Conservation (phyloP, 2,888 invertebrate species). For the Hemaris fuciformis region DNA sequence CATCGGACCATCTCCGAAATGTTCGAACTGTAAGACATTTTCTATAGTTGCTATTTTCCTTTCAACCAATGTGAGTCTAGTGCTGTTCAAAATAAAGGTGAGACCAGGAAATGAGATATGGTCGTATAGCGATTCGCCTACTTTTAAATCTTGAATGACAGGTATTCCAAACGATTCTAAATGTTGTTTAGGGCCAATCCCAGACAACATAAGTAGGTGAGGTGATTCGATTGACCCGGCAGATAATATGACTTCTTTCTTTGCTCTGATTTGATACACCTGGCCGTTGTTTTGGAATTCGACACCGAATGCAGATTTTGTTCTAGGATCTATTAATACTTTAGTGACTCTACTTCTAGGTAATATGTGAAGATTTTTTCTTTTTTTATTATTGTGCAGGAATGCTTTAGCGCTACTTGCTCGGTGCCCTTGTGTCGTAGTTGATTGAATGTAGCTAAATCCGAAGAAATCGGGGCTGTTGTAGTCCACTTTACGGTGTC, state of each 20-base stretch:
- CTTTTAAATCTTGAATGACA: constrained; percentile 82
- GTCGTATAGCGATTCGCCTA: constrained; percentile 86
- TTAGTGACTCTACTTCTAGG: constrained; percentile 79
- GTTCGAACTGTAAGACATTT: constrained; percentile 56
- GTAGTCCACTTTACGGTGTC: constrained; percentile 85
- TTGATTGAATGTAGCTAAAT: constrained; percentile 75
- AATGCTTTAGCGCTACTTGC: constrained; percentile 82
- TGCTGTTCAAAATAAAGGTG: constrained; percentile 75
- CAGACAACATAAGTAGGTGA: constrained; percentile 86
- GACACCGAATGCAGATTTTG: constrained; percentile 66
- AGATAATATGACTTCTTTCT: constrained; percentile 82
- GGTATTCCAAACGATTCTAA: constrained; percentile 81
- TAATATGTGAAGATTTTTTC: constrained; percentile 82
- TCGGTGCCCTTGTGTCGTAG: constrained; percentile 73
- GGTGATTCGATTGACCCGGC: constrained; percentile 91
- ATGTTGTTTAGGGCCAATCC: constrained; percentile 84
- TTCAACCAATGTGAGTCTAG: constrained; percentile 53
- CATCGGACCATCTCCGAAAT: constrained; percentile 76
- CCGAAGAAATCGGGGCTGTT: constrained; percentile 85
- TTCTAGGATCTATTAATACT: constrained; percentile 80
- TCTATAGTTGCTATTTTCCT: constrained; percentile 50
- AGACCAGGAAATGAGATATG: constrained; percentile 84
- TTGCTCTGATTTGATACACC: constrained; percentile 65
- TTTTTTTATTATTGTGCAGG: constrained; percentile 72
- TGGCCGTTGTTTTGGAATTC: constrained; percentile 63